Base-by-base conservation (phyloP, 2,113 vertebrate genomes). In the Lamprologus tigripictilis region DNA sequence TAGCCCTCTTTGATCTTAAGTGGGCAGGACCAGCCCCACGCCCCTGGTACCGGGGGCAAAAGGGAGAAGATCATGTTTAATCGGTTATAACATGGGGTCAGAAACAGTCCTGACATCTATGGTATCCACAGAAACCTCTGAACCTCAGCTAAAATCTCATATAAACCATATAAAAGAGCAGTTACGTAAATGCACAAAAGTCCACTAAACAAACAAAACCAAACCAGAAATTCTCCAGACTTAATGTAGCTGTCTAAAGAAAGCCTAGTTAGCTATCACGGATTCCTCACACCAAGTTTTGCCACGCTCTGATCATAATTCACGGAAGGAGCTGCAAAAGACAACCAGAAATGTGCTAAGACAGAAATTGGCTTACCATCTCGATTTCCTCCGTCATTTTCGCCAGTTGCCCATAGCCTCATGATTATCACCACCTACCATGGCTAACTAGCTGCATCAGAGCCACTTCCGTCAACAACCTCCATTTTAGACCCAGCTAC, bases 321-420 rank as follows among this genome's bases (percentile, higher is more conserved):
- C 51, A 21, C 19, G 11, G 51, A 21, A 21, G 3, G 51, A 53
- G 51, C 19, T n/a, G 51, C 51, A 53, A 53, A 53, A n/a, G 49
- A 53, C 3, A n/a, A 0, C 49, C 0, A 10, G 5, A 53, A 53
- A 53, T 53, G 51, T n/a, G 19, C 51, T 53, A 53, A 53, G 49
- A 53, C 19, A 53, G 5, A 53, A 53, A 53, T 53, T 10, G 51
- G 9, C 5, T 53, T 53, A 53, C 51, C 51, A 53, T 53, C 51
- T 53, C 0, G 3, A 53, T 53, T 53, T 21, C 2, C 5, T 21
- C 0, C 19, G 0, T 53, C 9, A 21, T 53, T 53, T 53, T 53
- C 0, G 0, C 0, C 19, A 0, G 51, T 53, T 53, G 9, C 19
- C 0, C 0, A 53, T n/a, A 53, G 51, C 51, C 51, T 53, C 1